phyloP scores from a whole-genome alignment of 1,140 invertebrate species.

The Scaptomyza pallida region DNA sequence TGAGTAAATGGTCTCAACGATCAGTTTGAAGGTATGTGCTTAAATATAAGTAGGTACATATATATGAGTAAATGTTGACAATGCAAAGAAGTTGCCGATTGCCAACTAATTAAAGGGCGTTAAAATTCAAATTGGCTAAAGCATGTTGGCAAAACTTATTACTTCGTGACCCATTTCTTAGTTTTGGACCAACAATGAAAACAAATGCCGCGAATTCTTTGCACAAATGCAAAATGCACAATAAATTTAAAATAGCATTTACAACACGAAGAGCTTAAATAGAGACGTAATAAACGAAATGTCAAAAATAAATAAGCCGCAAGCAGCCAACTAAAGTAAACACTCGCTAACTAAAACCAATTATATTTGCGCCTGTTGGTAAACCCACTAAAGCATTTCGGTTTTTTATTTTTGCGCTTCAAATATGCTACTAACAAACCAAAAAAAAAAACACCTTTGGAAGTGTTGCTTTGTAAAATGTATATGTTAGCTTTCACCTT shows the following conservation, averaged over 20 bases:
- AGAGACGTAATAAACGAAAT: slow-evolving; percentile 73
- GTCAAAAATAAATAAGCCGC: slow-evolving; percentile 59
- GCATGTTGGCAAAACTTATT: slow-evolving; percentile 19
- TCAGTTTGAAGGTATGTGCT: too few relatives aligned
- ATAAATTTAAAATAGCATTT: slow-evolving; percentile 42
- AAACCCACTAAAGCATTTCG: neutral
- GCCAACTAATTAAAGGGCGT: too few relatives aligned
- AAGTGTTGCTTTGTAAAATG: neutral
- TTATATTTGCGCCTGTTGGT: neutral
- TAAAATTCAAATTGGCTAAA: slow-evolving; percentile 5
- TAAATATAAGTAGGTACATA: too few relatives aligned
- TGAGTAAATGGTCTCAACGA: too few relatives aligned
- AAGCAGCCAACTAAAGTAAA: slow-evolving; percentile 22
- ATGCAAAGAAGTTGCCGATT: too few relatives aligned
- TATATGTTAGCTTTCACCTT: neutral
- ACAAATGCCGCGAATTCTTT: slow-evolving; percentile 59
- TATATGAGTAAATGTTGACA: too few relatives aligned
- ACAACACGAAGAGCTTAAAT: slow-evolving; percentile 40
- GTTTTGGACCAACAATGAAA: neutral
- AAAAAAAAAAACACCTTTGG: neutral
- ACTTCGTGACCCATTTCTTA: neutral
- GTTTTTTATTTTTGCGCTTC: slow-evolving; percentile 29
- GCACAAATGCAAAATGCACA: slow-evolving; percentile 52
- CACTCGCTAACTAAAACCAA: neutral
- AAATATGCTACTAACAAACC: slow-evolving; percentile 51